Evolutionary conservation across 2,797 vertebrate genomes (phyloP), one percentile per base, ranked within the genome.

Genomic region (Acipenser transmontanus): DNA sequence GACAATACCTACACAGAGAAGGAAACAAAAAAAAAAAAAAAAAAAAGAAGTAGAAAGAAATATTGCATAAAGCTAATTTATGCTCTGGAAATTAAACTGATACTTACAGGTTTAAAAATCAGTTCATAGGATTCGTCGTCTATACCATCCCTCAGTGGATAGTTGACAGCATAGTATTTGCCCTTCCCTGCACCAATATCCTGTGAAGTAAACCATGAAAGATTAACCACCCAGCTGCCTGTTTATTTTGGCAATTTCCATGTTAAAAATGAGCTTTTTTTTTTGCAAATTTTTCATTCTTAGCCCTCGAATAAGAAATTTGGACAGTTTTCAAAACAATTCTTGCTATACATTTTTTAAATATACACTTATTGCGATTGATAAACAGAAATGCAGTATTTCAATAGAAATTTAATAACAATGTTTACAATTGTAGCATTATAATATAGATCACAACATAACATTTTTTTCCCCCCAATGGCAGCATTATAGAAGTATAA

Each of bases 161-260:
- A 96, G 78, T 95, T 96, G 70, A 97, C 94, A 50, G 95, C 94
- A 49, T 96, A 97, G 73, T 96, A 96, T 84, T 96, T 96, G 69
- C 93, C 94, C 84, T 97, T 96, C 77, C 94, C 94, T 62, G 94
- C 95, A 76, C 94, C 94, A 57, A 96, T 96, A 76, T 96, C 95
- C 95, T 97, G 60, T 6, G 75, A 72, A 69, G 8, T 74, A 54
- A 76, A 54, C 64, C 5, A 14, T 71, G 1, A 72, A 72, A 69
- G 8, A 20, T 1, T 63, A 57, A 51, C 12, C 60, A 59, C 47
- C 66, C 34, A 34, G 34, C 34, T 34, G 34, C 2, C 34, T 3
- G 4, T 34, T 34, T 34, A 34, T 34, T 34, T 34, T 4, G 4
- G 34, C 34, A 34, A 34, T 34, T 34, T 34, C 34, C 34, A 34